Evolutionary conservation across 1,140 invertebrate genomes (phyloP), one percentile per base, ranked within the genome.

Genomic region (Goniozus legneri): DNA sequence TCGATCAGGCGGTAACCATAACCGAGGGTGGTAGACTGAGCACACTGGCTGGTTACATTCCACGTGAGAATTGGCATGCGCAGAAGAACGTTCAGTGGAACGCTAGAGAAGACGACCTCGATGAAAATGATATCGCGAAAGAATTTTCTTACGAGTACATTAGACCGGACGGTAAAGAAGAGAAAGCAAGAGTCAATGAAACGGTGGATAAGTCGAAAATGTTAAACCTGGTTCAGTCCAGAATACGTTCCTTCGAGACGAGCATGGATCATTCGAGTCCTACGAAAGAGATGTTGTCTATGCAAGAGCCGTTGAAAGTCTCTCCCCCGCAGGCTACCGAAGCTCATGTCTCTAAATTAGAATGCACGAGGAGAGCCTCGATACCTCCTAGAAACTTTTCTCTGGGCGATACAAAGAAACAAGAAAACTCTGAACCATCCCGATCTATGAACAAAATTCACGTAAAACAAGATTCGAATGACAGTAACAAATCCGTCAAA

Each of bases 211-310:
- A 52, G 33, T n/a, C 12, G 0, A 67, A 69, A 0, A 39, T 52
- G 0, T 52, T 50, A 36, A 81, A 80, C 56, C 62, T 79, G 21
- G 80, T 81, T 0, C 77, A 79, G 39, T 74, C 69, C 41, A 57
- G 79, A 46, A 82, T 80, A 4, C 77, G 73, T 19, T 73, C 73
- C 3, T 80, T 80, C 50, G 77, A 79, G 46, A 43, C 50, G 10
- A 64, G 31, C 18, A 44, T 52, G 16, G 64, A 51, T 20, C 20
- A 56, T 12, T 18, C 36, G 0, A 64, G 54, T 47, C 56, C 58
- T 0, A 50, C 59, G 3, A 68, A 59, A 10, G 62, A 74, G 38
- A 51, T 54, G 3, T 32, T 71, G 0, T 56, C 63, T 2, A 75
- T 78, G 73, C 71, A 77, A 46, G 76, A 78, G 20, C 76, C 76